Conservation (phyloP, 2,888 invertebrate species). For the Gryllus longicercus region DNA sequence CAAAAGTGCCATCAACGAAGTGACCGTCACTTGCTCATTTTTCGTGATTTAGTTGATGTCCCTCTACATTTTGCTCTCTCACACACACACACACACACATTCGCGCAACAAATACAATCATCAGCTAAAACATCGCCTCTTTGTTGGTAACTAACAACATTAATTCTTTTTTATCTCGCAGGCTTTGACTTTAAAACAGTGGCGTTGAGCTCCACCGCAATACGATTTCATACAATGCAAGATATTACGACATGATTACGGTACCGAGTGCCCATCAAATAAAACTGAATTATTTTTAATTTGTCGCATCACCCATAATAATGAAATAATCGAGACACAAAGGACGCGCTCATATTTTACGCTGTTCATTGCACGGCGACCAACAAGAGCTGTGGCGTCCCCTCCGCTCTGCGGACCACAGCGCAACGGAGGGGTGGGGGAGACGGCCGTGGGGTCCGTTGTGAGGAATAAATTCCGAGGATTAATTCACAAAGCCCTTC, state of each 20-base stretch:
- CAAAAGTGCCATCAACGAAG: neutral
- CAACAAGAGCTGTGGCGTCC: neutral
- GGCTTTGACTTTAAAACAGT: neutral
- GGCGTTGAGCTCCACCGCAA: neutral
- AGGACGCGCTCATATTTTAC: neutral
- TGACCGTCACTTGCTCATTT: neutral
- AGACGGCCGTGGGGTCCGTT: neutral
- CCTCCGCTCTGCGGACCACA: too few species aligned
- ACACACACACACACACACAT: neutral
- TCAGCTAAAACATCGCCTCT: neutral
- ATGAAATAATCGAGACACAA: slow-evolving; percentile 17
- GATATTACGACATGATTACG: slow-evolving; percentile 17
- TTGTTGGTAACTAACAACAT: neutral
- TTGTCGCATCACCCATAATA: slow-evolving; percentile 11
- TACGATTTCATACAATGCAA: slow-evolving; percentile 7
- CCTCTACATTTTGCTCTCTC: neutral
- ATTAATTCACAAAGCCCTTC: neutral
- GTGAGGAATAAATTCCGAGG: neutral
- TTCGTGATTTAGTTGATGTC: neutral
- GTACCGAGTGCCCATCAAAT: neutral
- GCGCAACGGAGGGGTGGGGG: too few species aligned
- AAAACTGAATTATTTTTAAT: neutral
- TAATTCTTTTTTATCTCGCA: neutral
- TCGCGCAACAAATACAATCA: neutral
- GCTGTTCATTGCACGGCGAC: neutral